These are phyloP conservation scores for Scolopax bukidnonensis DNA, from an alignment of 2,797 vertebrate genomes.

Conservation along the genomic window DNA sequence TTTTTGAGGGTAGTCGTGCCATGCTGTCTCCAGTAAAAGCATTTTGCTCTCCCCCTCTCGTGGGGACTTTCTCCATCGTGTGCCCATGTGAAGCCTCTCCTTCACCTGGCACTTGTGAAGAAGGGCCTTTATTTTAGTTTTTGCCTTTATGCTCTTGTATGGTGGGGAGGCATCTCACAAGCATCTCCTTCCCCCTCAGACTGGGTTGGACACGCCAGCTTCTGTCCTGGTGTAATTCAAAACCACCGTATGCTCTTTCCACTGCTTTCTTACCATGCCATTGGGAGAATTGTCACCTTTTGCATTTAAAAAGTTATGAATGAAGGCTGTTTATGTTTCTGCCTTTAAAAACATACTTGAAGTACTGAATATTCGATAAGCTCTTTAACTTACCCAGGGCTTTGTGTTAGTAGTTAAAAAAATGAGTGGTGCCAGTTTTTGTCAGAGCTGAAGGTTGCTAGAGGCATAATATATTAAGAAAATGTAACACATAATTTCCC, in stretches of 20 bases:
- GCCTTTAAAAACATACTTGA: not conserved
- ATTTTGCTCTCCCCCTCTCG: accelerated
- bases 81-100: not conserved
- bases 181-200: not conserved
- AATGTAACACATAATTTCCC: not conserved
- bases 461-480: not conserved
- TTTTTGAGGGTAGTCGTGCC: not conserved
- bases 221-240: not conserved
- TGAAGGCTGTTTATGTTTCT: not conserved
- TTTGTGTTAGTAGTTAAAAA: constrained; percentile 40
- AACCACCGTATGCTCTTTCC: not conserved
- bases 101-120: accelerated
- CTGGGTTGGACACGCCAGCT: not conserved
- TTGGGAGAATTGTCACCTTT: not conserved
- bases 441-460: not conserved
- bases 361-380: not conserved
- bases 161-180: not conserved
- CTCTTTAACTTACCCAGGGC: not conserved
- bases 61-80: not conserved
- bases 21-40: not conserved
- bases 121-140: not conserved
- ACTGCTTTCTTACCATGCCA: not conserved
- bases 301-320: not conserved
- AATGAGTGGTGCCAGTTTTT: not conserved
- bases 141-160: not conserved